Base-by-base conservation (phyloP, 2,113 vertebrate genomes). In the Plectropomus leopardus region DNA sequence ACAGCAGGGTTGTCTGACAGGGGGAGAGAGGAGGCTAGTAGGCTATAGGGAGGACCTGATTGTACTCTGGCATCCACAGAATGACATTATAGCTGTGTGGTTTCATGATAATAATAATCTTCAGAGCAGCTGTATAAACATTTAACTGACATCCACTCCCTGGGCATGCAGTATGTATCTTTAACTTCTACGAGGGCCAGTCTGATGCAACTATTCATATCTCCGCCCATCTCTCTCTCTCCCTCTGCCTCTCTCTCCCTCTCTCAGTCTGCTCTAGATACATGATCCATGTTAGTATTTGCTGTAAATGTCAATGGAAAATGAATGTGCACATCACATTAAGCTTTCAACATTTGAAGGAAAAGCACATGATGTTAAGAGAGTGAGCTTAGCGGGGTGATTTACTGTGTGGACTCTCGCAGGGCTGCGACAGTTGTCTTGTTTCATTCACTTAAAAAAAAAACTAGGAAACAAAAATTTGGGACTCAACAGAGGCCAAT, bases 91-190 rank as follows among this genome's bases (percentile, higher is more conserved):
- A 95, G 94, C 93, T 89, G 92, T 94, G 95, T 86, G 95, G 95
- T 95, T 95, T 94, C 90, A 94, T 93, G 94, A 95, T 94, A 95
- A 95, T 95, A 95, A 95, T 95, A 94, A 94, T 95, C 94, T 93
- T 93, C 85, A 86, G 89, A 92, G 92, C 95, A 95, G 95, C 95
- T 95, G 94, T 94, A 92, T 95, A 95, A 95, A 95, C 95, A 95
- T 94, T 95, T 91, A 94, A 93, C 94, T 94, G 93, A 94, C 93
- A 93, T 93, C 92, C 90, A 94, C 93, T 95, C 93, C 92, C 90
- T 91, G 92, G 94, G 89, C 92, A 93, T 86, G 92, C 89, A 89
- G 88, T 91, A 92, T 92, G 92, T 93, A 93, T 94, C 94, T 93
- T 93, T 92, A 92, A 94, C 94, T 94, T 92, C 91, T 86, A 85